A percentile compares a stretch with the other conserved stretches of the same genome.
These are phyloP conservation scores for Ictalurus furcatus DNA, from an alignment of 2,113 vertebrate species.

Conservation along the genomic window DNA sequence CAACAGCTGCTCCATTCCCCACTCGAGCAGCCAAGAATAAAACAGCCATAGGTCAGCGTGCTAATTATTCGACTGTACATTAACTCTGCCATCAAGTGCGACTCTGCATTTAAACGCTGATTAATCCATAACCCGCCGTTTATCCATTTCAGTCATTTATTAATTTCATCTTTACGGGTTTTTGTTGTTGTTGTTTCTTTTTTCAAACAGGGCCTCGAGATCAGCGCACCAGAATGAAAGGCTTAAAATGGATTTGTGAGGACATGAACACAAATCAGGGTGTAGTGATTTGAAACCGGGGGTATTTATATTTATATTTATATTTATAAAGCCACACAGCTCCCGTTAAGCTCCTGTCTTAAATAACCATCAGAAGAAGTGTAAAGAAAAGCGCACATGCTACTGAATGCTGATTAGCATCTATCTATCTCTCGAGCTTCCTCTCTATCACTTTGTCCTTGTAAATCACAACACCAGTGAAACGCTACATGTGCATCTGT, in stretches of 20 bases:
- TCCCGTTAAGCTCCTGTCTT: background rate
- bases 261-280: background rate
- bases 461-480: background rate
- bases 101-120: slow-evolving; percentile 22
- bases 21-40: slow-evolving; percentile 35
- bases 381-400: background rate
- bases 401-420: background rate
- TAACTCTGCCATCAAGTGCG: background rate
- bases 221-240: background rate
- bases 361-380: background rate
- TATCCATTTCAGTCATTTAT: slow-evolving; percentile 6
- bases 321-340: background rate
- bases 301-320: background rate
- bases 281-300: background rate
- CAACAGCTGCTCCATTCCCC: slow-evolving; percentile 39
- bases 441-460: background rate
- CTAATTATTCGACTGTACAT: slow-evolving; percentile 30
- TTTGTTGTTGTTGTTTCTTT: background rate
- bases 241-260: background rate
- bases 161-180: background rate
- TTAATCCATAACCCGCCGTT: slow-evolving; percentile 33
- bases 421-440: background rate
- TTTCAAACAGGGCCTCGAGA: background rate
- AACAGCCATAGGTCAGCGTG: slow-evolving; percentile 24
- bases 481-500: background rate